These are phyloP conservation scores for Argyresthia goedartella DNA, from an alignment of 2,888 invertebrate species.

Conservation along the genomic window DNA sequence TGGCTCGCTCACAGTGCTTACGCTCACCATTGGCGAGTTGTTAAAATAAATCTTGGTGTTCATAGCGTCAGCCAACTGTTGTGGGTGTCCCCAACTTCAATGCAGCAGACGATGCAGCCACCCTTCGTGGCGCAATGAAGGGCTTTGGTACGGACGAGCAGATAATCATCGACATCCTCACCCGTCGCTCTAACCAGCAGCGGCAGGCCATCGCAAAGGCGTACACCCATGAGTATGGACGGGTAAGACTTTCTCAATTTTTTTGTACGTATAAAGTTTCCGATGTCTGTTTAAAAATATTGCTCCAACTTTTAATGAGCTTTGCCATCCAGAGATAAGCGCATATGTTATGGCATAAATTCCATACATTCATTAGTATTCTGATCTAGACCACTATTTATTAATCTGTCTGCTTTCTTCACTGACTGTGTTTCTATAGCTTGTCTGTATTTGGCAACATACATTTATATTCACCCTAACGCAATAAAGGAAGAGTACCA, in stretches of 20 bases:
- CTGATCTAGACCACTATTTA: not conserved
- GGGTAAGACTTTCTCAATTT: conserved; percentile 39
- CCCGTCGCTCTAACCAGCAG: conserved; percentile 77
- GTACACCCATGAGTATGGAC: conserved; percentile 71
- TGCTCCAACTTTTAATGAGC: no score
- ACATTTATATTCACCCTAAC: not conserved
- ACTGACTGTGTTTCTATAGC: not conserved
- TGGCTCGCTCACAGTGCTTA: no score
- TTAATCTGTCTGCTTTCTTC: not conserved
- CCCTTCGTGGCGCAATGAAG: conserved; percentile 78
- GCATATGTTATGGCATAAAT: no score
- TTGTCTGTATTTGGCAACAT: not conserved
- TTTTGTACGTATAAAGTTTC: no score
- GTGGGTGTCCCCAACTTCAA: conserved; percentile 71
- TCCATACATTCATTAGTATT: no score
- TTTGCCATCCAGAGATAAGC: no score
- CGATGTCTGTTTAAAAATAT: no score
- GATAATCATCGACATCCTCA: conserved; percentile 80
- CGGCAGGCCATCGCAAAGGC: conserved; percentile 77
- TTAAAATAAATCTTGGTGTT: not conserved
- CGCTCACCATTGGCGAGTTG: no score
- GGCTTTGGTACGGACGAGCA: conserved; percentile 84
- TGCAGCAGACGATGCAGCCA: conserved; percentile 74
- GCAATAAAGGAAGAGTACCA: not conserved
- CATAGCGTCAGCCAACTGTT: conserved; percentile 70